A percentile compares a stretch with the other conserved stretches of the same genome.
These are phyloP conservation scores for Microplitis mediator DNA, from an alignment of 1,140 invertebrate species.

Conservation along the genomic window DNA sequence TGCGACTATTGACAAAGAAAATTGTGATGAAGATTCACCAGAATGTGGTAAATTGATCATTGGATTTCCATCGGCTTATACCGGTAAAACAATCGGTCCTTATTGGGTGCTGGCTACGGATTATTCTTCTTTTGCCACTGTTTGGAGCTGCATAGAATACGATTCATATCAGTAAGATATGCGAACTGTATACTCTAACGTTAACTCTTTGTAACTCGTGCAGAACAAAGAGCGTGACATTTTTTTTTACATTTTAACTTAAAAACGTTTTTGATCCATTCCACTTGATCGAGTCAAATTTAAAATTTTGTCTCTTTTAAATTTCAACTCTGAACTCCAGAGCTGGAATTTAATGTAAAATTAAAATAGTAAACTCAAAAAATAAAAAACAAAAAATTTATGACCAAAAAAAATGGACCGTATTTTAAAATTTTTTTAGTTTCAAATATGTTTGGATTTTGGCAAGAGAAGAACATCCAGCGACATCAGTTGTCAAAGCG, in stretches of 20 bases:
- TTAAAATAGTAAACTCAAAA: no score
- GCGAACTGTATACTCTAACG: not conserved
- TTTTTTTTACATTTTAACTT: not conserved
- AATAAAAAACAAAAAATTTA: no score
- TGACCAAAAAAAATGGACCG: not conserved
- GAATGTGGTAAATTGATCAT: constrained; percentile 64
- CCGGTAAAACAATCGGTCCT: constrained; percentile 58
- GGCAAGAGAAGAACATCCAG: not conserved
- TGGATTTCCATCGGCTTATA: constrained; percentile 62
- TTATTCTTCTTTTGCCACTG: constrained; percentile 71
- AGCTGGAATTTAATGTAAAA: no score
- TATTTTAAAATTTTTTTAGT: not conserved
- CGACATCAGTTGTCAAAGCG: not conserved
- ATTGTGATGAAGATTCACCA: constrained; percentile 33
- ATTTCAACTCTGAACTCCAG: no score
- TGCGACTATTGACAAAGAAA: constrained; percentile 55
- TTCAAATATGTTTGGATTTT: not conserved
- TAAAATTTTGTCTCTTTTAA: no score
- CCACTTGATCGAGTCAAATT: no score
- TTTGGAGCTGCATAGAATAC: constrained; percentile 72
- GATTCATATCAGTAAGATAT: constrained; percentile 55
- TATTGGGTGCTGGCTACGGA: constrained; percentile 77
- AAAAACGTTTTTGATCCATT: no score
- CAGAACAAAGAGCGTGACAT: not conserved
- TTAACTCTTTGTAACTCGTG: no score